Evolutionary conservation across 2,797 vertebrate species (phyloP).

Genomic region (Argentina silus): DNA sequence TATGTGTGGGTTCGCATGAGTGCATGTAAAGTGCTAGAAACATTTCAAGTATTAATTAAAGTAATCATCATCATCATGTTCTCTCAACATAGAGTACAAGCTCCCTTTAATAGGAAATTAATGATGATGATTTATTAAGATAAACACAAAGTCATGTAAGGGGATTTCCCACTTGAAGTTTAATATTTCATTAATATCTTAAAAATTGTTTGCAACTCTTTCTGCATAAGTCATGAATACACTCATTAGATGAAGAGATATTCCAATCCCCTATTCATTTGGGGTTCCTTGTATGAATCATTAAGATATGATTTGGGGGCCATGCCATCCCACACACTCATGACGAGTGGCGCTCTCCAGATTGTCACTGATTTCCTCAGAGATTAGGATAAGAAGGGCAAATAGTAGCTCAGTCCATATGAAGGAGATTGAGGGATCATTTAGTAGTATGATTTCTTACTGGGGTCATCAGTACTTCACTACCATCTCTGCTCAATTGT

Average conservation of each 20-base stretch:
- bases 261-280: constrained; percentile 16
- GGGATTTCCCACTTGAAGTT: constrained; percentile 60
- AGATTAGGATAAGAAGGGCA: background rate
- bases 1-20: constrained; percentile 8
- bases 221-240: constrained; percentile 21
- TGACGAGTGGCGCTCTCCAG: background rate
- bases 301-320: constrained; percentile 33
- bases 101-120: constrained; percentile 64
- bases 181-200: constrained; percentile 59
- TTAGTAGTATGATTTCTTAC: background rate
- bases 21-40: constrained; percentile 25
- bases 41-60: constrained; percentile 47
- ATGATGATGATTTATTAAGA: constrained; percentile 72
- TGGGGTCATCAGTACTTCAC: background rate
- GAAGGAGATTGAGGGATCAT: background rate
- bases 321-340: background rate
- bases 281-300: constrained; percentile 11
- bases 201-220: constrained; percentile 47
- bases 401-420: background rate
- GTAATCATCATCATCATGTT: constrained; percentile 52
- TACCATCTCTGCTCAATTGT: no score
- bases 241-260: constrained; percentile 25
- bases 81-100: constrained; percentile 45
- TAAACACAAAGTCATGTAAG: constrained; percentile 62
- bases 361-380: background rate